Percentiles rank a stretch among this genome's conserved stretches.
phyloP scores from a whole-genome alignment of 2,113 vertebrate genomes.

The Speoplatyrhinus poulsoni region DNA sequence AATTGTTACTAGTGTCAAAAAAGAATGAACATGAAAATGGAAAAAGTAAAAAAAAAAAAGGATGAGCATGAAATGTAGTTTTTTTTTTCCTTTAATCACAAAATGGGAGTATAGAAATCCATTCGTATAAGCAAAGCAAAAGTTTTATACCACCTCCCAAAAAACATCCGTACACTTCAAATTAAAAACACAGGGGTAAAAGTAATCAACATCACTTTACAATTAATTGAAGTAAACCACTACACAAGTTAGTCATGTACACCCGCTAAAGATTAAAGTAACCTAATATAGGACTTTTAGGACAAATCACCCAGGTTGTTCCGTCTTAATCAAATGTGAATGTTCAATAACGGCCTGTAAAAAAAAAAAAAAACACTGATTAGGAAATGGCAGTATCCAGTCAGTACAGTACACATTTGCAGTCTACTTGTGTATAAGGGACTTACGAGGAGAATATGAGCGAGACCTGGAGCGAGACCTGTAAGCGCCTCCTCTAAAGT shows the following conservation, averaged over 20 bases:
- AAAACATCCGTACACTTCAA: slow-evolving; percentile 20
- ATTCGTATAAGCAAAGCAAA: slow-evolving; percentile 9
- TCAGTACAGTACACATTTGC: not conserved
- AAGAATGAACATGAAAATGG: slow-evolving; percentile 29
- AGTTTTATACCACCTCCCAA: slow-evolving; percentile 23
- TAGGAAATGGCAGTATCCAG: not conserved
- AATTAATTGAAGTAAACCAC: slow-evolving; percentile 13
- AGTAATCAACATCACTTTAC: slow-evolving; percentile 7
- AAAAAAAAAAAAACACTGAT: slow-evolving; percentile 30
- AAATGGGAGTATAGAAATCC: slow-evolving; percentile 9
- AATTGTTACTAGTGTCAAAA: not conserved
- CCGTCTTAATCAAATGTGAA: slow-evolving; percentile 2
- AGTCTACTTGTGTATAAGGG: not conserved
- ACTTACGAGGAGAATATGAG: slow-evolving; percentile 96
- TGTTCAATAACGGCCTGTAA: slow-evolving; percentile 74
- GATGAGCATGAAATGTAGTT: no score
- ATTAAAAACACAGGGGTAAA: slow-evolving; percentile 24
- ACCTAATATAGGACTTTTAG: slow-evolving; percentile 23
- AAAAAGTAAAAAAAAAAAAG: slow-evolving; percentile 12
- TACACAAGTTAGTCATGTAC: slow-evolving; percentile 22
- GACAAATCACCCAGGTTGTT: no score
- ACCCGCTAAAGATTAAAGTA: slow-evolving; percentile 19
- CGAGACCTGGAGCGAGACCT: slow-evolving; percentile 91
- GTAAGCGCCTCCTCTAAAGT: slow-evolving; percentile 91
- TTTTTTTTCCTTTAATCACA: slow-evolving; percentile 50